Percentiles rank a stretch among this genome's conserved stretches.
These are phyloP conservation scores for Dolichoris vasculosae DNA, from an alignment of 1,140 invertebrate genomes.

Conservation along the genomic window DNA sequence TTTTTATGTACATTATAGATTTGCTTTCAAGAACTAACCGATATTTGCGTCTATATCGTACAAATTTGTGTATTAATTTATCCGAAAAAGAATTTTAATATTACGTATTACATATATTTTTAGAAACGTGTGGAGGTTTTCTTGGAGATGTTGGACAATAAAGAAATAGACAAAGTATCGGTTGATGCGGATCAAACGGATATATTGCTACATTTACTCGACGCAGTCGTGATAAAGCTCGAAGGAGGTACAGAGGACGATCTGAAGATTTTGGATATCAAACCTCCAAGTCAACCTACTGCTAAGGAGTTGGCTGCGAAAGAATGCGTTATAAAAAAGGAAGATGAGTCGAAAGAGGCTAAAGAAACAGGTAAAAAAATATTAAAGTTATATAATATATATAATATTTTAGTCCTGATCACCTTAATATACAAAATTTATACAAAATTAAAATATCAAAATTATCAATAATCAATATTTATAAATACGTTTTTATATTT, in stretches of 20 bases:
- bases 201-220: slow-evolving; percentile 89
- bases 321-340: slow-evolving; percentile 65
- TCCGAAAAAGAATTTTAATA: background rate
- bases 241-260: slow-evolving; percentile 98
- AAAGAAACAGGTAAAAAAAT: slow-evolving; percentile 54
- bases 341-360: slow-evolving; percentile 69
- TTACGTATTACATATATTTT: slow-evolving; percentile 54
- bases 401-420: no score
- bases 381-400: no score
- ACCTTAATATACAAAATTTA: no score
- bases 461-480: no score
- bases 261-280: slow-evolving; percentile 86
- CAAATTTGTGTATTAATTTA: no score
- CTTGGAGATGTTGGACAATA: slow-evolving; percentile 85
- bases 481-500: no score
- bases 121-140: slow-evolving; percentile 94
- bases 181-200: slow-evolving; percentile 94
- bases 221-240: slow-evolving; percentile 96
- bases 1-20: no score
- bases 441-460: no score
- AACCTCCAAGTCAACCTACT: slow-evolving; percentile 66
- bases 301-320: slow-evolving; percentile 61
- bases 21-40: no score
- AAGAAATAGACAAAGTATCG: slow-evolving; percentile 84
- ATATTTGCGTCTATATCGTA: no score